Evolutionary conservation across 2,888 invertebrate genomes (phyloP), one percentile per base, ranked within the genome.

Genomic region (Lycaena phlaeas): DNA sequence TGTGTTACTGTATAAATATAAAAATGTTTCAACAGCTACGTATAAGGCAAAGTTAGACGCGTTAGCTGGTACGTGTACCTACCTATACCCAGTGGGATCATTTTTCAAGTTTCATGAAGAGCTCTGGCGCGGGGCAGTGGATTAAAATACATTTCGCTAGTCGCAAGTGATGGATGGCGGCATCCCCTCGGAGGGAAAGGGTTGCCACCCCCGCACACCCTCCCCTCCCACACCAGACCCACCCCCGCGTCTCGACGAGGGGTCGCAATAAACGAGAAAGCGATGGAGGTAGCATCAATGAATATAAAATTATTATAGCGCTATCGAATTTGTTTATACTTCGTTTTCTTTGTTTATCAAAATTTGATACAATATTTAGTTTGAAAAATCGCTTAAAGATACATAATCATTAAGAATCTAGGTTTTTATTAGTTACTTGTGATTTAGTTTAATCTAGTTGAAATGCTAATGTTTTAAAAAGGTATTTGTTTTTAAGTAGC

Each of bases 101-200:
- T 82, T 82, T 82, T 81, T 84, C 84, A 84, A 77, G 72, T 79
- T 79, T 78, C 79, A 81, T 82, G 82, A 78, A 84, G 75, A 77
- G 73, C 48, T 55, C 63, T 58, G 64, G 69, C 65, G 69, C 64
- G 68, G 68, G 66, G 66, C 63, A 79, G 65, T 79, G 79, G 84
- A 84, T 84, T 82, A 84, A 82, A 84, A 82, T 84, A 84, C 82
- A 82, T 82, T 82, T 78, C 74, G 71, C 72, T 65, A 58, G 68
- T 67, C 68, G 60, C 53, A 56, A 53, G 73, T 79, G 81, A 81
- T 81, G 76, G 82, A 81, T 81, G 69, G 61, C 56, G 50, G 48
- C 49, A 49, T 47, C 55, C 57, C 53, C 53, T 44, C 48, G 44
- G 56, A 55, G 61, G 63, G 64, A 67, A 75, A 79, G 76, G 78